phyloP scores from a whole-genome alignment of 2,888 invertebrate genomes.

The Meloe dianella region DNA sequence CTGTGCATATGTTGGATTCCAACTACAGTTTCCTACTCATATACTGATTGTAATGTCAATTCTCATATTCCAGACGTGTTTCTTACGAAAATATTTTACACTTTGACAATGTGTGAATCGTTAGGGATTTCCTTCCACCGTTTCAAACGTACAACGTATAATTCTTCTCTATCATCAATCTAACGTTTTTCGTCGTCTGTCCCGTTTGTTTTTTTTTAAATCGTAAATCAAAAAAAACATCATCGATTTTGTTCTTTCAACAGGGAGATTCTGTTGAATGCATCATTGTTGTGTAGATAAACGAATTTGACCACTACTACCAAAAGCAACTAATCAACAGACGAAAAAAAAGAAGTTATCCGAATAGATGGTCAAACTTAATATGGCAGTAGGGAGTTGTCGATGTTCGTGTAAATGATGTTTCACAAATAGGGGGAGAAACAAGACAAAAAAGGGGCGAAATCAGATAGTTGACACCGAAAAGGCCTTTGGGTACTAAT shows the following conservation, averaged over 20 bases:
- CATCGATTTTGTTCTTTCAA: neutral
- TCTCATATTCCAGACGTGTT: slow-evolving; percentile 3
- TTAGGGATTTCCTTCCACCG: neutral
- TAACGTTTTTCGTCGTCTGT: neutral
- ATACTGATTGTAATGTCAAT: slow-evolving; percentile 4
- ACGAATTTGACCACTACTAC: neutral
- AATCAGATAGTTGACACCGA: slow-evolving; percentile 5
- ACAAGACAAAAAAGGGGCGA: neutral
- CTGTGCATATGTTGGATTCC: neutral
- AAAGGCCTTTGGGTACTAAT: slow-evolving; percentile 26
- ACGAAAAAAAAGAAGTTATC: neutral
- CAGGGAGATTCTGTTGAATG: neutral
- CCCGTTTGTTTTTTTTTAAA: neutral
- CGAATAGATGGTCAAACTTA: neutral
- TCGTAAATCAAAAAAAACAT: neutral
- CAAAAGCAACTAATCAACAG: neutral
- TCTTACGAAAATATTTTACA: neutral
- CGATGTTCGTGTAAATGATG: neutral
- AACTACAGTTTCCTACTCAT: neutral
- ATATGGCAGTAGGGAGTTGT: neutral
- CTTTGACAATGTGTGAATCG: slow-evolving; percentile 3
- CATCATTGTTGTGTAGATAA: slow-evolving; percentile 2
- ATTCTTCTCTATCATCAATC: neutral
- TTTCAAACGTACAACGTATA: neutral
- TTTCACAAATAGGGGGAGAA: neutral